Base-by-base conservation (phyloP, 2,113 vertebrate genomes). In the Natator depressus region DNA sequence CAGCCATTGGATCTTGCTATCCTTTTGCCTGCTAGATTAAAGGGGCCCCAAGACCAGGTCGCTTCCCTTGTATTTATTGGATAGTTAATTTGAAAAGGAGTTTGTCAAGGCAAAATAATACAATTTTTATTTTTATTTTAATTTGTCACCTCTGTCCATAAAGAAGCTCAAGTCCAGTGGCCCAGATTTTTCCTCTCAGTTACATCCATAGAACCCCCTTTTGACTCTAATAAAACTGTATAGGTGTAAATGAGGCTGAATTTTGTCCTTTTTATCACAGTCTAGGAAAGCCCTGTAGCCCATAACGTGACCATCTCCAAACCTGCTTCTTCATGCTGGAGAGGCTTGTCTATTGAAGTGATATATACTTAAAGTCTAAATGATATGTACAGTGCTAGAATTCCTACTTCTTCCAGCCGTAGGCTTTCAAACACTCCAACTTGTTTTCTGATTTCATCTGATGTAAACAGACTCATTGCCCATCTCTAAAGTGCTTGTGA, bases 321-420 rank as follows among this genome's bases (percentile, higher is more conserved):
- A 96, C 85, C 38, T 8, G 90, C 35, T 89, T 24, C 55, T 94
- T 81, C 89, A 10, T 54, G n/a, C 31, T 57, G 6, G 27, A n/a
- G 62, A n/a, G 62, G 35, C 17, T 19, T 9, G 13, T 89, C 82
- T 80, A 1, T 78, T 80, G 59, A 88, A 92, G 85, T 5, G 35
- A 93, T 75, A 89, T 79, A 6, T 25, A 82, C 42, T 91, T 95
- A n/a, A 51, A 96, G 94, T 92, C 47, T 13, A 7, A 54, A 83
- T 29, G 84, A 54, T 88, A 91, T 95, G 93, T 94, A 88, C 84
- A 96, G 97, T 86, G 20, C 11, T 27, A n/a, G 62, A 31, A n/a
- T 69, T 69, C 62, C 8, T 69, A 69, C 35, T n/a, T 69, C 35
- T 69, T 69, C 62, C 62, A 69, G 4, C 35, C 35, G n/a, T 69